Evolutionary conservation across 2,113 vertebrate genomes (phyloP), one percentile per base, ranked within the genome.

Genomic region (Vombatus ursinus): DNA sequence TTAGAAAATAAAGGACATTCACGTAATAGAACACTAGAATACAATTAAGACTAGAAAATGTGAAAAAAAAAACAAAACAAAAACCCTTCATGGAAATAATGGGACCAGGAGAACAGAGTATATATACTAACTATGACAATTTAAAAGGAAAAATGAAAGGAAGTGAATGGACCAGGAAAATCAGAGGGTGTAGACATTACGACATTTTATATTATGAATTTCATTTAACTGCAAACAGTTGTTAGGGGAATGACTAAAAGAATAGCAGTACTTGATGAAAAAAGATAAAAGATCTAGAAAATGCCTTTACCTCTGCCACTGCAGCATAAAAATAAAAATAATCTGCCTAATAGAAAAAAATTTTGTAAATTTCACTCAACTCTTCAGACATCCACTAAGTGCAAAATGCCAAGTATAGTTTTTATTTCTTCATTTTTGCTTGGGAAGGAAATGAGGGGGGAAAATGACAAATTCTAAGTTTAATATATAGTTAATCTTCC

Each of bases 401-500:
- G 19, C n/a, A 94, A 54, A 24, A 93, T 22, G 22, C 84, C 8
- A 95, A 93, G 25, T 23, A 90, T 0, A 52, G 48, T 94, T 4
- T 84, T 77, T 2, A 93, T 68, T 51, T 92, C 51, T 57, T 96
- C 90, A 95, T 93, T 89, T 52, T 90, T 89, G 89, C 50, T 12
- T 28, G 3, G 26, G 12, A 68, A 92, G 90, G 93, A 92, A 89
- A 95, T 11, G 12, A 2, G 48, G 10, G n/a, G 44, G 68, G 93
- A 26, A 24, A 52, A 93, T n/a, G 22, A 95, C 24, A 93, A 53
- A 47, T 95, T 54, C 95, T n/a, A 93, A 90, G 94, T 95, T 96
- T 89, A 94, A 95, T 96, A 90, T 93, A 14, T 77, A 97, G 94
- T 68, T 49, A 96, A 61, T 84, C n/a, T 84, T 84, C n/a, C 6